phyloP scores from a whole-genome alignment of 2,888 invertebrate species.

The Apotomis betuletana region DNA sequence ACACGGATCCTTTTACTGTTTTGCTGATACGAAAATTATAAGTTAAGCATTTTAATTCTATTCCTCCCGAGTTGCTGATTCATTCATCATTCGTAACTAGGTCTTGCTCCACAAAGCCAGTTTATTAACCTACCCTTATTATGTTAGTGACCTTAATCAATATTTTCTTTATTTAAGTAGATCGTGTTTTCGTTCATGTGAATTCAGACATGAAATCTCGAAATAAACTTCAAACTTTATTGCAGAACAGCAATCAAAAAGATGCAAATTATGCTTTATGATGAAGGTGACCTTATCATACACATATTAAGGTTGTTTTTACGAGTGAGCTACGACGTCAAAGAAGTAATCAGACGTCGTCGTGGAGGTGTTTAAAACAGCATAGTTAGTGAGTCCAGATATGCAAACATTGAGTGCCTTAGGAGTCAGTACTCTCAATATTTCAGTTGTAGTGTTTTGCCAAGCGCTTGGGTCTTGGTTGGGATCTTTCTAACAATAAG shows the following conservation, averaged over 20 bases:
- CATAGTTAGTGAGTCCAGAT: conserved; percentile 24
- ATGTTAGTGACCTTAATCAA: neutral
- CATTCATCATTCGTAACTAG: conserved; percentile 3
- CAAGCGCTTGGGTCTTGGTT: neutral
- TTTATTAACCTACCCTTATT: conserved; percentile 6
- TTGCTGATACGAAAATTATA: neutral
- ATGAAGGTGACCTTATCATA: neutral
- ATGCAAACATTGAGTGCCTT: conserved; percentile 28
- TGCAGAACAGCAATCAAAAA: conserved; percentile 8
- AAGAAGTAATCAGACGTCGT: neutral
- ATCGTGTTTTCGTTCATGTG: neutral
- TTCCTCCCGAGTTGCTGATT: neutral
- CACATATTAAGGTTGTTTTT: neutral
- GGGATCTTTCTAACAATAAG: neutral
- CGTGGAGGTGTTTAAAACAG: conserved; percentile 15
- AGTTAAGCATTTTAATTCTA: neutral
- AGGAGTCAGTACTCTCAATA: conserved; percentile 4
- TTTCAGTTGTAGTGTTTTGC: neutral
- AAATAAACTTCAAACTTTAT: conserved; percentile 18
- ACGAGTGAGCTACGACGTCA: neutral
- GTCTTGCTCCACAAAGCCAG: conserved; percentile 4
- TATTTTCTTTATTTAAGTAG: neutral
- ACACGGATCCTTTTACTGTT: neutral
- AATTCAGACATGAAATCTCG: conserved; percentile 6
- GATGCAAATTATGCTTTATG: neutral